Evolutionary conservation across 2,113 vertebrate species (phyloP), one percentile per base, ranked within the genome.

Genomic region (Otolemur garnettii): DNA sequence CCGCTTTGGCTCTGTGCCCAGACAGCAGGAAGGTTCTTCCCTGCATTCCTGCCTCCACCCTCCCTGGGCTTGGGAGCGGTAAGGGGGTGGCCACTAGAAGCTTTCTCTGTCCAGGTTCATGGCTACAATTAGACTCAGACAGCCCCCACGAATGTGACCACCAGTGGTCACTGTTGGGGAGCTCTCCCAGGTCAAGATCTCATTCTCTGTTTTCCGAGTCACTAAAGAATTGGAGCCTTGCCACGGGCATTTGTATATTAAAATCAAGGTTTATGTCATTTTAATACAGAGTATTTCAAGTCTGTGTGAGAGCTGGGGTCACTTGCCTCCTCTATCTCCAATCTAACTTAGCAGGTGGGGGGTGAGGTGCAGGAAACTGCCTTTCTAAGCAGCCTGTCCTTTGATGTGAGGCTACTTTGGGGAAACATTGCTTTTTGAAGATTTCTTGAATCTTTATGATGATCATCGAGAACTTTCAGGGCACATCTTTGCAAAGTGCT

Each of bases 1-100:
- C 26, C 11, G n/a, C n/a, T 68, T 57, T 89, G 97, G 97, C 71
- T 21, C 50, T 53, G 35, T 38, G 71, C 94, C 96, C 80, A 64
- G 84, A 53, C 10, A 28, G 75, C 80, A 77, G 68, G 57, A 59
- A 75, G 50, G 26, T 22, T 45, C 28, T 89, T 84, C 14, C 1
- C 2, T 80, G 21, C 55, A 75, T 82, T 81, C 84, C 80, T 17
- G 53, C 30, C 28, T 85, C 77, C 28, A 45, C 68, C 59, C 59
- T 94, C 42, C 21, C 2, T 57, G 59, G 55, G 24, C 5, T 78
- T 12, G 4, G 45, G 53, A 35, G 2, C 1, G 21, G 80, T 24
- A 62, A 62, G 5, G 6, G 45, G 42, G 33, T 66, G 60, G 26
- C 21, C 42, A 60, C 50, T 0, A 28, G 74, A 69, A 69, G 38